A percentile compares a stretch with the other conserved stretches of the same genome.
These are phyloP conservation scores for Chaetogeoica ovagalla DNA, from an alignment of 2,888 invertebrate genomes.

Conservation along the genomic window DNA sequence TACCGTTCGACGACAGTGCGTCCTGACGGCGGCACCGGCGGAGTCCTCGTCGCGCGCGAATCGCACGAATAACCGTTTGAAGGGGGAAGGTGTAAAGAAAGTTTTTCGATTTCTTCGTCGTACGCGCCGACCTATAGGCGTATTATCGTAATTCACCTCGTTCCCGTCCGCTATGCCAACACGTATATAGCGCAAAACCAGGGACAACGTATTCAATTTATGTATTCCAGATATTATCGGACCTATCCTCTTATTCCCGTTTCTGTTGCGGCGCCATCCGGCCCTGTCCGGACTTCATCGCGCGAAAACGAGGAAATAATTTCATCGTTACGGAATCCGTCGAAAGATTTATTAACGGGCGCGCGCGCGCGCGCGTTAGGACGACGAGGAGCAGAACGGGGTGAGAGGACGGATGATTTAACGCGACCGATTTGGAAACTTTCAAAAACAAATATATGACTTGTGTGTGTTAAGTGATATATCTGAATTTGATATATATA, in stretches of 20 bases:
- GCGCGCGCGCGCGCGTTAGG: neutral
- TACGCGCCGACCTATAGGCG: neutral
- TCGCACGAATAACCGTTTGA: no score
- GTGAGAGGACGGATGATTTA: conserved; percentile 41
- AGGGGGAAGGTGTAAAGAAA: no score
- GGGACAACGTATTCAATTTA: conserved; percentile 47
- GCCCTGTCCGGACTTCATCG: neutral
- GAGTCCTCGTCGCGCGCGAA: neutral
- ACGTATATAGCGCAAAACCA: neutral
- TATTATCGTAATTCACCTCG: conserved; percentile 42
- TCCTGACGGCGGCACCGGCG: neutral
- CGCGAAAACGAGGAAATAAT: conserved; percentile 44
- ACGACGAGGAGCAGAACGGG: neutral
- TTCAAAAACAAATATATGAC: conserved; percentile 12
- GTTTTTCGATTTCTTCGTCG: conserved; percentile 46
- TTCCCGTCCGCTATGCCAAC: neutral
- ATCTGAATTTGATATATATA: no score
- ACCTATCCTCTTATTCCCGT: no score
- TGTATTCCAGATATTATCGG: conserved; percentile 42
- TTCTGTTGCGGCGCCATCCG: no score
- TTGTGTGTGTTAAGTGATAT: no score
- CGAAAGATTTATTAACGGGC: conserved; percentile 31
- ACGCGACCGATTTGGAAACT: conserved; percentile 29
- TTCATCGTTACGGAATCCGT: conserved; percentile 29
- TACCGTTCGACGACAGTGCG: neutral